phyloP scores from a whole-genome alignment of 2,113 vertebrate genomes.

The Myocastor coypus region DNA sequence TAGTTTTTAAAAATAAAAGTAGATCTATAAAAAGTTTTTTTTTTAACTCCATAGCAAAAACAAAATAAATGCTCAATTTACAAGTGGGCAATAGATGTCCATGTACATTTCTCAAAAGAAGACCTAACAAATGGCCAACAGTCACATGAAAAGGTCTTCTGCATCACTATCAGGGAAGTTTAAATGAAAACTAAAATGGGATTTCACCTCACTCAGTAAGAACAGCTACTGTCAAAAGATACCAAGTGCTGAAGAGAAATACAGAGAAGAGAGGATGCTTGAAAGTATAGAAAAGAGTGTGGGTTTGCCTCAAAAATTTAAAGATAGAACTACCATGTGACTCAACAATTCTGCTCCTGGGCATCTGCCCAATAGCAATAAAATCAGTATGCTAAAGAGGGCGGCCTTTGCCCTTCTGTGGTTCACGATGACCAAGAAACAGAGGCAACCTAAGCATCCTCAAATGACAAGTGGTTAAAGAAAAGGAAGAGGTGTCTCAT shows the following conservation, averaged over 20 bases:
- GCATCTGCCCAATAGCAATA: neutral
- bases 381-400: neutral
- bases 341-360: neutral
- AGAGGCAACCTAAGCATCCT: neutral
- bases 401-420: neutral
- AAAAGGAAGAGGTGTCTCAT: neutral
- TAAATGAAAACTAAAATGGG: neutral
- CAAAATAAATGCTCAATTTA: neutral
- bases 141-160: neutral
- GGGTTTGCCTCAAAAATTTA: neutral
- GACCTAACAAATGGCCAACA: neutral
- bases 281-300: neutral
- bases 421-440: neutral
- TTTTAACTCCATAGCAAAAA: too few relatives aligned
- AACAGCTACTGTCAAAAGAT: too few relatives aligned
- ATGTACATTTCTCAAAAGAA: neutral
- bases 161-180: neutral
- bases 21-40: neutral
- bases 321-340: neutral
- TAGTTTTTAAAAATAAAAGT: neutral
- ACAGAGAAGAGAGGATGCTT: neutral
- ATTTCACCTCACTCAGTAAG: neutral
- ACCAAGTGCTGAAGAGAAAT: neutral
- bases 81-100: neutral
- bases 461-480: neutral